Evolutionary conservation across 2,888 invertebrate species (phyloP).

Genomic region (Gari tellinella): DNA sequence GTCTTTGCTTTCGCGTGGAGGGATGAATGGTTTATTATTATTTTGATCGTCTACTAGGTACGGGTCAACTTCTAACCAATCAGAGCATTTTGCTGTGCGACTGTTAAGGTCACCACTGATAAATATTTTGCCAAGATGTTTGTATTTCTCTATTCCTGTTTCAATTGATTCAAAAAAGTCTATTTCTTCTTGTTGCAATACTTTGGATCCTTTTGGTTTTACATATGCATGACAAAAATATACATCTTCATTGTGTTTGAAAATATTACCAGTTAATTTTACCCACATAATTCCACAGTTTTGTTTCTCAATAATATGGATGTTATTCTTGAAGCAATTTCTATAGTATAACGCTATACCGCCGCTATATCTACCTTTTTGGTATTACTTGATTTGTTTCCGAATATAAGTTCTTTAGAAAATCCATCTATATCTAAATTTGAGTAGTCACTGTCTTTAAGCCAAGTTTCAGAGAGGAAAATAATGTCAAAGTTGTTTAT

Average conservation of each 20-base stretch:
- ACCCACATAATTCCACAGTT: slow-evolving; percentile 5
- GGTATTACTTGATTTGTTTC: neutral
- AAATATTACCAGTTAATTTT: neutral
- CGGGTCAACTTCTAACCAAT: neutral
- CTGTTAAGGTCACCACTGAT: slow-evolving; percentile 1
- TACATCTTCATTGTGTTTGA: neutral
- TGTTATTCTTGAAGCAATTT: neutral
- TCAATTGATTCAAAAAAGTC: slow-evolving; percentile 12
- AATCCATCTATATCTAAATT: slow-evolving; percentile 5
- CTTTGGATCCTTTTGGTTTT: neutral
- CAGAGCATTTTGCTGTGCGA: neutral
- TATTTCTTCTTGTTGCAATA: neutral
- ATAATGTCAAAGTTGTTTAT: slow-evolving; percentile 3
- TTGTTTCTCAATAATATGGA: slow-evolving; percentile 1
- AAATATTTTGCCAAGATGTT: neutral
- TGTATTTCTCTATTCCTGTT: neutral
- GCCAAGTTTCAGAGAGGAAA: slow-evolving; percentile 10
- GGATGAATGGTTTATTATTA: neutral
- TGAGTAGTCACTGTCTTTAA: neutral
- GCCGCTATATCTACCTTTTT: slow-evolving; percentile 8
- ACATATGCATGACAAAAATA: slow-evolving; percentile 8
- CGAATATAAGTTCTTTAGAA: neutral
- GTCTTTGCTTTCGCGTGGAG: neutral
- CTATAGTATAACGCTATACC: slow-evolving; percentile 1
- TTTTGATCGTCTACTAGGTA: neutral